phyloP scores from a whole-genome alignment of 2,797 vertebrate genomes.

The Acanthopagrus latus region DNA sequence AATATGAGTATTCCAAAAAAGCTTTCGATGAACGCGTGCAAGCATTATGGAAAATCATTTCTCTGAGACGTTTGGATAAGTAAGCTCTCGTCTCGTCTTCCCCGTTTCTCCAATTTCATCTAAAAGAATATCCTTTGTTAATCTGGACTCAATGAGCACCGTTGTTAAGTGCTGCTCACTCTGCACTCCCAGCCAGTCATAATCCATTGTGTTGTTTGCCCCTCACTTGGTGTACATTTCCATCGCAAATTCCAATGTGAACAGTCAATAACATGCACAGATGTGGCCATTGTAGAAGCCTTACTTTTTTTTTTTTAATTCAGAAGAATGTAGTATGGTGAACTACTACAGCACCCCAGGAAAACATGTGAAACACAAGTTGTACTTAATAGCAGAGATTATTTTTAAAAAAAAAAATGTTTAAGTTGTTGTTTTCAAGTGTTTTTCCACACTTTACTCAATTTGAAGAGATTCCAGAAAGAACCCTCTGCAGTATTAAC shows the following conservation, averaged over 20 bases:
- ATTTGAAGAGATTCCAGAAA: constrained; percentile 27
- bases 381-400: constrained; percentile 16
- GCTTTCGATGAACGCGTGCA: constrained; percentile 44
- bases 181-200: constrained; percentile 64
- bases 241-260: constrained; percentile 77
- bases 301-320: constrained; percentile 55
- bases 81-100: constrained; percentile 57
- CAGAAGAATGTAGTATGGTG: constrained; percentile 52
- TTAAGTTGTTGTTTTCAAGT: background rate
- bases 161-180: constrained; percentile 72
- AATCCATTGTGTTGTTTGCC: constrained; percentile 77
- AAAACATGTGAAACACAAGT: constrained; percentile 27
- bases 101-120: constrained; percentile 74
- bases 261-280: constrained; percentile 77
- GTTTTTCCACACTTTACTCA: constrained; percentile 25
- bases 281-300: constrained; percentile 65
- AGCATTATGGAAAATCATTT: constrained; percentile 62
- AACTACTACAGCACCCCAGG: constrained; percentile 40
- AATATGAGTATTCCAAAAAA: constrained; percentile 55
- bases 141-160: constrained; percentile 73
- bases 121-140: constrained; percentile 80
- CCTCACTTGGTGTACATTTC: constrained; percentile 69
- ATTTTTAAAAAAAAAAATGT: constrained; percentile 18
- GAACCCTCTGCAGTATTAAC: constrained; percentile 6
- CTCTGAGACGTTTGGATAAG: constrained; percentile 50